Percentiles rank a stretch among this genome's conserved stretches.
phyloP scores from a whole-genome alignment of 2,888 invertebrate genomes.

The Phaedon cochleariae region DNA sequence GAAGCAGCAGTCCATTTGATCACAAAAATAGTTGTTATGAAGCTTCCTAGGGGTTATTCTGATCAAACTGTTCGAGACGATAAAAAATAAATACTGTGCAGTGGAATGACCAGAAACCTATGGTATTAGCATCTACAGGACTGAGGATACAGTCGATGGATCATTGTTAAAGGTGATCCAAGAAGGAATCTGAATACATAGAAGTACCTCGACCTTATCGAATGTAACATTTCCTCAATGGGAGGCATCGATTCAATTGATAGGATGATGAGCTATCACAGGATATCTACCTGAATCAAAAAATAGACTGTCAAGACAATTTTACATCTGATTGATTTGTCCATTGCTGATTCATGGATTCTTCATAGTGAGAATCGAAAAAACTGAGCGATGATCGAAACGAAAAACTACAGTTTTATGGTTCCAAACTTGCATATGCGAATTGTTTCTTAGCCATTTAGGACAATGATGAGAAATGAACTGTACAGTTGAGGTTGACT shows the following conservation, averaged over 20 bases:
- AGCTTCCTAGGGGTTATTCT: no score
- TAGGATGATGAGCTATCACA: background rate
- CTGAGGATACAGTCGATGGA: background rate
- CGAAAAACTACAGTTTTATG: background rate
- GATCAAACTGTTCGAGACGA: background rate
- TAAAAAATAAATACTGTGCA: background rate
- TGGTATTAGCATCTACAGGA: background rate
- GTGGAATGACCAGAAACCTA: background rate
- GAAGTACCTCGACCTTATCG: background rate
- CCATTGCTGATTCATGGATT: background rate
- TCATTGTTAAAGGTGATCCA: background rate
- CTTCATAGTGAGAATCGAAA: background rate
- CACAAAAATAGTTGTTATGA: background rate
- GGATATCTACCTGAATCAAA: background rate
- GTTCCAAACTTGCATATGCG: background rate
- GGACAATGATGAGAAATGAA: background rate
- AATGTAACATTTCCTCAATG: background rate
- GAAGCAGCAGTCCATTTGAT: conserved; percentile 4
- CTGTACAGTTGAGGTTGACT: background rate
- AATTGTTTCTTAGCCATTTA: background rate
- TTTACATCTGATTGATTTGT: background rate
- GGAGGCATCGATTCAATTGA: background rate
- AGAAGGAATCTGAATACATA: background rate
- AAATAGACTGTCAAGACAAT: background rate
- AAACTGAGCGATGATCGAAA: background rate